Evolutionary conservation across 2,888 invertebrate species (phyloP), one percentile per base, ranked within the genome.

Genomic region (Scaptomyza caliginosa): DNA sequence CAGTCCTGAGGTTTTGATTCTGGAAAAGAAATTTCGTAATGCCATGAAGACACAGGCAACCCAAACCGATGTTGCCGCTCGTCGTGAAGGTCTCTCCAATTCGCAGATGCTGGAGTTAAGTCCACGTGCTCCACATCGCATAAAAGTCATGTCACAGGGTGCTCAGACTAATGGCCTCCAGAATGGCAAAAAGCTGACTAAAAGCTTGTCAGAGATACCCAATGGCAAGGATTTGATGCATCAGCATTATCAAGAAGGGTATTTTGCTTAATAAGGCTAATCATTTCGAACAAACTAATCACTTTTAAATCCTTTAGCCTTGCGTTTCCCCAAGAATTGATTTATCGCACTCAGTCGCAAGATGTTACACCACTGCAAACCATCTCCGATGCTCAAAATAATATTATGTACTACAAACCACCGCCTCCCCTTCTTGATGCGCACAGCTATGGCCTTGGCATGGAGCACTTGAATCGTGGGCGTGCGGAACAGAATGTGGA

Each of bases 11-110:
- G 86, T 91, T 3, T 83, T 91, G 21, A 72, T 93, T 92, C 68
- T 93, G 94, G 96, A 96, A 92, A 96, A 96, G 90, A 92, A 96
- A 67, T 97, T 96, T 89, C 94, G 96, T 86, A 94, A 89, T 67
- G 95, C 95, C 0, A 97, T 97, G 97, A 96, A 97, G 91, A 97
- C 97, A 0, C 97, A 97, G 92, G 97, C 97, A 13, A 98, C 97
- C 4, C 97, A 98, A 92, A 98, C 98, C 4, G 86, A 83, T 23
- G 68, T 71, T 3, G 87, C 69, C 0, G 97, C 97, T 91, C 74
- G 86, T 0, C 82, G 97, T 95, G 92, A 93, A 94, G 81, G 95
- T 94, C 91, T 94, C 94, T n/a, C 90, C 93, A 77, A 71, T 48
- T 93, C 95, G n/a, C 94, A 95, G 4, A 93, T 94, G 75, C 52